Base-by-base conservation (phyloP, 2,113 vertebrate genomes). In the Neolamprologus kungweensis region DNA sequence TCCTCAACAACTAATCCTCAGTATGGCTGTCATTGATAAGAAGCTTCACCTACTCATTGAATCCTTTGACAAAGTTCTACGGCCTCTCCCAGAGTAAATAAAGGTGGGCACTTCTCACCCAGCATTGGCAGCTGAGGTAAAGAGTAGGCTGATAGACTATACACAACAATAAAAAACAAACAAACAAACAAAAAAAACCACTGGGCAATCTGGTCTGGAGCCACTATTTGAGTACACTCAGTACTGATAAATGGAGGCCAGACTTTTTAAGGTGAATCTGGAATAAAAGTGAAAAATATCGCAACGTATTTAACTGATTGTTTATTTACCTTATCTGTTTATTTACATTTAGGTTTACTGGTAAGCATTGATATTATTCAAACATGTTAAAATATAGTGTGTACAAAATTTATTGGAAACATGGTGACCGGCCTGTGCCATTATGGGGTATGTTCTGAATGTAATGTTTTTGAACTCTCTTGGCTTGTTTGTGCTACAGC, bases 1-100 rank as follows among this genome's bases (percentile, higher is more conserved):
- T 37, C 60, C 33, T 65, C 7, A 65, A 21, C 60, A 37, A 65
- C 60, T 65, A 35, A 65, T 60, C 60, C 60, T 8, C 33, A 65
- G 33, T n/a, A 65, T 65, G 19, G 60, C 33, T 65, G 60, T 37
- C 60, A 37, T 37, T 65, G 60, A 65, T 37, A n/a, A 37, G 33
- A 65, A 35, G 33, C 33, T 37, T 65, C 19, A 37, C 60, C 60
- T 65, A 65, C 33, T 21, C 33, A 21, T 21, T 37, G 60, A 65
- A 65, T 37, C 19, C 33, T 21, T 65, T 65, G 60, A 2, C 33
- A 65, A 65, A 65, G 60, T 65, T 65, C 33, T 65, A 37, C 4
- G 4, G 19, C 10, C 60, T 65, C 17, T n/a, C 33, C 0, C 60
- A 65, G 60, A 65, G 3, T 65, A 65, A 65, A 65, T 65, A 65